Conservation (phyloP, 1,140 invertebrate genomes). For the Caenorhabditis inopinata region DNA sequence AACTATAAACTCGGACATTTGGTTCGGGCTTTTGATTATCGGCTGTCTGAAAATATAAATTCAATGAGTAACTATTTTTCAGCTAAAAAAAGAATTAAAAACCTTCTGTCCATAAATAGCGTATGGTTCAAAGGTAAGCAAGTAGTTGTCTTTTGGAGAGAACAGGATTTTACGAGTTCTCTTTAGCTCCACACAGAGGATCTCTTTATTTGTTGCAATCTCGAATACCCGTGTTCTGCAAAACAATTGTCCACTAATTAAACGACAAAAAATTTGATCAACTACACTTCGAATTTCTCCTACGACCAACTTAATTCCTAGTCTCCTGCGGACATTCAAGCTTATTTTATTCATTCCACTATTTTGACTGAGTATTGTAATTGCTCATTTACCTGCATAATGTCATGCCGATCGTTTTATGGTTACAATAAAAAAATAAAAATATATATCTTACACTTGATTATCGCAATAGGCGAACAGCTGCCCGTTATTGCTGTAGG, state of each 20-base stretch:
- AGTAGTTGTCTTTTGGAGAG: slow-evolving; percentile 44
- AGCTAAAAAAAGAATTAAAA: background rate
- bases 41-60: slow-evolving; percentile 45
- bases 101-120: slow-evolving; percentile 44
- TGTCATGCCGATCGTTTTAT: too few relatives aligned
- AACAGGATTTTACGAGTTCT: slow-evolving; percentile 45
- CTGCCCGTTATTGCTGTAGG: slow-evolving; percentile 47
- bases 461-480: slow-evolving; percentile 48
- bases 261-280: too few relatives aligned
- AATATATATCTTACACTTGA: slow-evolving; percentile 20
- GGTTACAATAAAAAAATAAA: too few relatives aligned
- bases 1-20: slow-evolving; percentile 58
- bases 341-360: too few relatives aligned
- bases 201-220: slow-evolving; percentile 34
- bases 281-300: too few relatives aligned
- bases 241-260: too few relatives aligned
- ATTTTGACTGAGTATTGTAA: too few relatives aligned
- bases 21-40: slow-evolving; percentile 54
- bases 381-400: too few relatives aligned
- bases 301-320: too few relatives aligned
- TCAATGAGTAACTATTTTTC: background rate
- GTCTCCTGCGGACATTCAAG: too few relatives aligned
- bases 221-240: slow-evolving; percentile 48
- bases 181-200: slow-evolving; percentile 41
- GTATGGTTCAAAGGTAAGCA: slow-evolving; percentile 48